Percentiles rank a stretch among this genome's conserved stretches.
These are phyloP conservation scores for Sphaerophoria rueppellii DNA, from an alignment of 2,888 invertebrate species.

Conservation along the genomic window DNA sequence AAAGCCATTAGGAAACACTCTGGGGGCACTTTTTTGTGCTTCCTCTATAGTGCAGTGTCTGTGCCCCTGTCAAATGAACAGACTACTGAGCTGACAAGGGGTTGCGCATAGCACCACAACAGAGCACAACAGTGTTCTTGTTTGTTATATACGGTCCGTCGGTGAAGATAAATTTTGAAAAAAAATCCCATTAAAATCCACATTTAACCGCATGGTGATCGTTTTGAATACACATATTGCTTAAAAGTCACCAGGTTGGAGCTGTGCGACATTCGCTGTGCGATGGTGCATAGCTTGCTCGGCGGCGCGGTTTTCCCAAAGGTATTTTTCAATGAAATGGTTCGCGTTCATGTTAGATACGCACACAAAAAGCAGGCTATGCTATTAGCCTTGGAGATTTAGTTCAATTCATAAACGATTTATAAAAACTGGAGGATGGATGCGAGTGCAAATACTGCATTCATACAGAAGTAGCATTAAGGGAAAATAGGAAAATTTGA, in stretches of 20 bases:
- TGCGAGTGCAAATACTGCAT: conserved; percentile 16
- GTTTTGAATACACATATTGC: conserved; percentile 44
- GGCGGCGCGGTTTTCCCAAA: conserved; percentile 17
- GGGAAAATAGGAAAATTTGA: background rate
- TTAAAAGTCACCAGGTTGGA: conserved; percentile 9
- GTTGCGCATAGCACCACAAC: background rate
- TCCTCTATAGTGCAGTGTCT: background rate
- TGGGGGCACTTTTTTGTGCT: conserved; percentile 14
- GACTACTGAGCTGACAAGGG: conserved; percentile 26
- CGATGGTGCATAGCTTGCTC: background rate
- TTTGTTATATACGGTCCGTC: background rate
- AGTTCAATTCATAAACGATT: background rate
- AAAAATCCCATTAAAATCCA: conserved; percentile 1
- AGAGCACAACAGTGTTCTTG: background rate
- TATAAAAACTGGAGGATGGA: background rate
- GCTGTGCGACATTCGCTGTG: background rate
- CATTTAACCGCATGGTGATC: conserved; percentile 44
- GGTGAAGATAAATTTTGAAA: conserved; percentile 35
- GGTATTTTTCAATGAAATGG: conserved; percentile 31
- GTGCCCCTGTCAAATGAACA: conserved; percentile 48
- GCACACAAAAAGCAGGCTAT: background rate
- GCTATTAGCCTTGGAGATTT: conserved; percentile 19
- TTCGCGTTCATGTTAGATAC: conserved; percentile 25
- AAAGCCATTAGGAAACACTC: conserved; percentile 12
- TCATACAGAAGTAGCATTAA: conserved; percentile 11